Evolutionary conservation across 23 tunicate genomes (phyloP).

Genomic region (Halocynthia aurantium): DNA sequence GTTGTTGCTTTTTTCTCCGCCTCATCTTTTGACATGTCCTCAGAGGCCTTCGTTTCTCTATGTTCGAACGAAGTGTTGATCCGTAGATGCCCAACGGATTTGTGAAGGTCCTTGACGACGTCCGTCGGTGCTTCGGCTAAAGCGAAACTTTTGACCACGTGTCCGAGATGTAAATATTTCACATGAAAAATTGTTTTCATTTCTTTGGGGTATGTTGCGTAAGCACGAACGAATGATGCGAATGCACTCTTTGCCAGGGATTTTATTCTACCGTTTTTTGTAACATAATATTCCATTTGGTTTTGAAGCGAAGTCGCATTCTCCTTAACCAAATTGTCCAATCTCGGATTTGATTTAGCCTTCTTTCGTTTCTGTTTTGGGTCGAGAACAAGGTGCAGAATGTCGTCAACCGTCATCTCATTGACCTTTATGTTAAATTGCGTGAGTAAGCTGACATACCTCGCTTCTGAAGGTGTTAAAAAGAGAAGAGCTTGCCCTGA

Average conservation of each 20-base stretch:
- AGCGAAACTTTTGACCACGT: slow-evolving; percentile 95
- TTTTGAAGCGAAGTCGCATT: slow-evolving; percentile 61
- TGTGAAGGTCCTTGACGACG: slow-evolving; percentile 23
- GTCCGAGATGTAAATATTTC: slow-evolving; percentile 89
- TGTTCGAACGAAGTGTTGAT: slow-evolving; percentile 15
- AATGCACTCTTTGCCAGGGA: slow-evolving; percentile 57
- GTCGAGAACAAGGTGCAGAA: slow-evolving; percentile 27
- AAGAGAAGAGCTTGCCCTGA: slow-evolving; percentile 79
- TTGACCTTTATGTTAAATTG: slow-evolving; percentile 51
- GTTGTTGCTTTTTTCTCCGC: slow-evolving; percentile 1
- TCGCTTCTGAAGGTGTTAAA: slow-evolving; percentile 76
- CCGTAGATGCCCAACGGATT: slow-evolving; percentile 33
- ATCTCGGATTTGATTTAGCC: not conserved
- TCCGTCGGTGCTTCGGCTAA: slow-evolving; percentile 46
- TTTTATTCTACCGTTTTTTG: slow-evolving; percentile 26
- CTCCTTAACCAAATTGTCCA: slow-evolving; percentile 34
- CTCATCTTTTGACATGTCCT: not conserved
- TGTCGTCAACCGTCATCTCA: slow-evolving; percentile 50
- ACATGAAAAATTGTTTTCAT: slow-evolving; percentile 90
- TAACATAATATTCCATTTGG: slow-evolving; percentile 43
- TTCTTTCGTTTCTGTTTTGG: not conserved
- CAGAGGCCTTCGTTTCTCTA: slow-evolving; percentile 7
- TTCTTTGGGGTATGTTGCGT: slow-evolving; percentile 88
- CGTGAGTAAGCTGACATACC: slow-evolving; percentile 44
- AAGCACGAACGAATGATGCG: slow-evolving; percentile 71